Evolutionary conservation across 2,797 vertebrate species (phyloP).

Genomic region (Ambastaia sidthimunki): DNA sequence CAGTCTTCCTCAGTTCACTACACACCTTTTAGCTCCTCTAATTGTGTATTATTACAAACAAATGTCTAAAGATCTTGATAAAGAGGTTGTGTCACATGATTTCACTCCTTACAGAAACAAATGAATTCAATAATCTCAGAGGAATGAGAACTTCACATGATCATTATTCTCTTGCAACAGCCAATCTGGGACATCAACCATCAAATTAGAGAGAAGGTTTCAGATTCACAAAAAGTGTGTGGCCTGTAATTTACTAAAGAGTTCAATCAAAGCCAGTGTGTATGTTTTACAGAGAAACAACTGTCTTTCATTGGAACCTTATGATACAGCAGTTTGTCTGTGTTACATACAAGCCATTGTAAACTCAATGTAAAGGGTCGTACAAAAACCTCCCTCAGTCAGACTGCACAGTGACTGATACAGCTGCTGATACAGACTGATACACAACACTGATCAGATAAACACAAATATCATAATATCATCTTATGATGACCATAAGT

Average conservation of each 20-base stretch:
- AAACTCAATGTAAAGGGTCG: too few species aligned
- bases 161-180: slow-evolving; percentile 34
- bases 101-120: slow-evolving; percentile 22
- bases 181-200: slow-evolving; percentile 27
- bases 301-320: slow-evolving; percentile 1
- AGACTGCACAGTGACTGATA: too few species aligned
- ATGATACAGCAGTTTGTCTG: not conserved
- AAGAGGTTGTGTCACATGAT: not conserved
- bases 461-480: too few species aligned
- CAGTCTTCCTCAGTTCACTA: slow-evolving; percentile 6
- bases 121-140: slow-evolving; percentile 53
- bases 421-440: too few species aligned
- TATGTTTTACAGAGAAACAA: not conserved
- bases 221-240: not conserved
- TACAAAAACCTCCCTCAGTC: too few species aligned
- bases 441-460: too few species aligned
- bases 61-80: not conserved
- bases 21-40: slow-evolving; percentile 29
- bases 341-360: too few species aligned
- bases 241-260: not conserved
- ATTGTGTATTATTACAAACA: slow-evolving; percentile 41
- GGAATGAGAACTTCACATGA: slow-evolving; percentile 9
- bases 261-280: not conserved
- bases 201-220: slow-evolving; percentile 31
- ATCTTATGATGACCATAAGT: too few species aligned